These are phyloP conservation scores for Tromatobia lineatoria DNA, from an alignment of 2,888 invertebrate species.

Conservation along the genomic window DNA sequence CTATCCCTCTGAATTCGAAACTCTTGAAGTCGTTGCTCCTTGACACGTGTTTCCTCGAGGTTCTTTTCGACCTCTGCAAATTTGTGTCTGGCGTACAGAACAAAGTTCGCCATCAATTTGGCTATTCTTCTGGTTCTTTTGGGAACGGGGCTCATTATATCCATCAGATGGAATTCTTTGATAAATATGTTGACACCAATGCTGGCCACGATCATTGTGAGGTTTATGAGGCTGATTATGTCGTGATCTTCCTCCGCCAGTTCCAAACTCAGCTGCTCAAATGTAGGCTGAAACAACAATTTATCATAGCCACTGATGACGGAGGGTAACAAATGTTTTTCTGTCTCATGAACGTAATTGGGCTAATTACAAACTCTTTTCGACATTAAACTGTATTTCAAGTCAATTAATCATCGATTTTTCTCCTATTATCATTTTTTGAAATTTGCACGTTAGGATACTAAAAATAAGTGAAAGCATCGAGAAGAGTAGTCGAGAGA, in stretches of 20 bases:
- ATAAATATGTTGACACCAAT: conserved; percentile 74
- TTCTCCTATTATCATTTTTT: too few species aligned
- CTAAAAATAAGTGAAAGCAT: too few species aligned
- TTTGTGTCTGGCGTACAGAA: conserved; percentile 72
- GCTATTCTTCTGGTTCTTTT: conserved; percentile 74
- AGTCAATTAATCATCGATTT: too few species aligned
- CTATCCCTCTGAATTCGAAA: conserved; percentile 57
- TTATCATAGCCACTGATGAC: background rate
- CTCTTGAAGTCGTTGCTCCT: conserved; percentile 61
- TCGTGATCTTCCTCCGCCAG: conserved; percentile 69
- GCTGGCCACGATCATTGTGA: conserved; percentile 69
- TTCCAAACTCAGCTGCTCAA: conserved; percentile 67
- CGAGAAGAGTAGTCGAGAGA: too few species aligned
- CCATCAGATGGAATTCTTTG: conserved; percentile 74
- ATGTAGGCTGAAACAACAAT: conserved; percentile 68
- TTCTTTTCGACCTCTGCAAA: conserved; percentile 64
- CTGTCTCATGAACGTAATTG: background rate
- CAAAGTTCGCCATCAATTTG: conserved; percentile 76
- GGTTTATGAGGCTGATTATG: conserved; percentile 73
- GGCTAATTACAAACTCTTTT: background rate
- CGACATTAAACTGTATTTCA: too few species aligned
- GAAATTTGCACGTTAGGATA: too few species aligned
- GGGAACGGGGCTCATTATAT: conserved; percentile 76
- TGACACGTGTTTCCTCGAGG: conserved; percentile 43
- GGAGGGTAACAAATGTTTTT: too few species aligned